Percentiles rank a stretch among this genome's conserved stretches.
Evolutionary conservation across 2,888 invertebrate species (phyloP).

Genomic region (Spilarctia lutea): DNA sequence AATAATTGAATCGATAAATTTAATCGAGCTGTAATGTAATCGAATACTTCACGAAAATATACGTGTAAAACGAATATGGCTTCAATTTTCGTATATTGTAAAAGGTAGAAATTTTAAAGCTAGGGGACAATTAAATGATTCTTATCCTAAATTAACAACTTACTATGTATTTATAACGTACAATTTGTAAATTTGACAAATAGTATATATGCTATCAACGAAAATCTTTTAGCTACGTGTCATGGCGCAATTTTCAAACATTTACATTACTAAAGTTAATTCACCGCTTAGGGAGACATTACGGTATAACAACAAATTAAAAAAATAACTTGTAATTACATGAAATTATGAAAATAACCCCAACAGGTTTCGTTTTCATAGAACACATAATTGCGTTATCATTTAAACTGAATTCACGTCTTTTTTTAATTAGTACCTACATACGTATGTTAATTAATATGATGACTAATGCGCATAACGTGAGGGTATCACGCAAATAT

Average conservation of each 20-base stretch:
- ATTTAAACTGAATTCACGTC: conserved; percentile 46
- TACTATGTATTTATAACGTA: neutral
- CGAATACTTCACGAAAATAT: neutral
- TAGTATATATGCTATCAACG: neutral
- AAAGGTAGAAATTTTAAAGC: neutral
- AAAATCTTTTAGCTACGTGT: neutral
- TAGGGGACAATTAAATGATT: neutral
- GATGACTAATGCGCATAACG: conserved; percentile 64
- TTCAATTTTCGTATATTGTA: neutral
- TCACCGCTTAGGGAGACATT: conserved; percentile 12
- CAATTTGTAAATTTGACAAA: neutral
- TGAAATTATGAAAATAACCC: conserved; percentile 14
- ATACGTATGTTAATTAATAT: conserved; percentile 54
- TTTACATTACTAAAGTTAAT: conserved; percentile 15
- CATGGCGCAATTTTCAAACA: conserved; percentile 11
- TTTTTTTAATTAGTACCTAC: conserved; percentile 41
- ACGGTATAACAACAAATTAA: conserved; percentile 13
- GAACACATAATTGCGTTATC: conserved; percentile 41
- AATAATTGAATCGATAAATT: conserved; percentile 18
- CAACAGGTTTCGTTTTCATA: conserved; percentile 31
- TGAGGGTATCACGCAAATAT: conserved; percentile 62
- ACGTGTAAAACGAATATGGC: neutral
- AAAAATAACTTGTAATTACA: conserved; percentile 18
- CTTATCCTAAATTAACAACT: neutral
- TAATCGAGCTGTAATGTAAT: conserved; percentile 17